These are phyloP conservation scores for Polyommatus icarus DNA, from an alignment of 2,888 invertebrate species.

Conservation along the genomic window DNA sequence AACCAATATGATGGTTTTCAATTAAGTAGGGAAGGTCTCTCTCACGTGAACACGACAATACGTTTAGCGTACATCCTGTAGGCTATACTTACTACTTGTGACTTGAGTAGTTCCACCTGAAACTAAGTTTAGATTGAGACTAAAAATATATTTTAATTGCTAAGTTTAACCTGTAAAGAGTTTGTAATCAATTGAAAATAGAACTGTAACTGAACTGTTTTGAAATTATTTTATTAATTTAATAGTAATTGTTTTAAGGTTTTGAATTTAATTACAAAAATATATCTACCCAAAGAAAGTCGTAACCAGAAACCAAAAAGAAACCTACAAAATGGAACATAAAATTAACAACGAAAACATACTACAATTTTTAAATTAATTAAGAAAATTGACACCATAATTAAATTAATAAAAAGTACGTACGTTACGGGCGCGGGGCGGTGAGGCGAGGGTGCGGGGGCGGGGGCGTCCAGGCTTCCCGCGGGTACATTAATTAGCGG, in stretches of 20 bases:
- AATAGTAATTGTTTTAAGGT: not conserved
- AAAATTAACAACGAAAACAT: not conserved
- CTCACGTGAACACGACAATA: constrained; percentile 72
- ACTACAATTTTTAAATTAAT: not conserved
- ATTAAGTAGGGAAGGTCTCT: constrained; percentile 57
- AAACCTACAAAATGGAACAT: not conserved
- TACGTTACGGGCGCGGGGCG: not conserved
- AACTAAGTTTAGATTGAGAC: not conserved
- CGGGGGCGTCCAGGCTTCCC: constrained; percentile 56
- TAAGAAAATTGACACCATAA: constrained; percentile 23
- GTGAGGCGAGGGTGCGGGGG: not conserved
- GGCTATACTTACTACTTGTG: constrained; percentile 34
- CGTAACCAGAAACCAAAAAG: not conserved
- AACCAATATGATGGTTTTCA: constrained; percentile 72
- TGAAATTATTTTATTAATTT: no score
- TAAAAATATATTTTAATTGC: not conserved
- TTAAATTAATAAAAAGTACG: constrained; percentile 22
- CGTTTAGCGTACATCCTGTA: constrained; percentile 61
- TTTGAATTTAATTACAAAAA: not conserved
- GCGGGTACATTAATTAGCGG: constrained; percentile 78
- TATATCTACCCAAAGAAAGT: not conserved
- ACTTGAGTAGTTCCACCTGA: constrained; percentile 1
- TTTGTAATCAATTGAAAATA: not conserved
- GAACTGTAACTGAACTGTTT: no score
- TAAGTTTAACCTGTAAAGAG: not conserved